Base-by-base conservation (phyloP, 2,113 vertebrate genomes). In the Phalacrocorax aristotelis region DNA sequence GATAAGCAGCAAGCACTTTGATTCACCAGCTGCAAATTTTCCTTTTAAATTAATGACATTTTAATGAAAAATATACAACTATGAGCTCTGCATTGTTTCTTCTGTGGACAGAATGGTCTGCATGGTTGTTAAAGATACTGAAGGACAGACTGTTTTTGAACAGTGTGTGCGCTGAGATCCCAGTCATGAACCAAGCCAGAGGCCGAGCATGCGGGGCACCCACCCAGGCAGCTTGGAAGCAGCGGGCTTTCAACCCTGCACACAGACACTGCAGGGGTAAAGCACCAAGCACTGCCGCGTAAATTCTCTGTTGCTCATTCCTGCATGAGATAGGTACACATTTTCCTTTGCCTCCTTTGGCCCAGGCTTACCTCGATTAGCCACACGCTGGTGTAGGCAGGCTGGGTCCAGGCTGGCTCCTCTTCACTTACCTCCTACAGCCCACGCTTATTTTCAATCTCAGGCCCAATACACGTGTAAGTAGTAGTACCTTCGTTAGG, bases 201-300 rank as follows among this genome's bases (percentile, higher is more conserved):
- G 8, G 40, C 16, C 0, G 2, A 49, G 46, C 5, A 2, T 7
- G 17, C 1, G 1, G 26, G 19, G 23, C 32, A 58, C 13, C 34
- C 71, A 49, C 52, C 27, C 36, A 3, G 21, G 60, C 27, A 15
- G 7, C 46, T 57, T 29, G 52, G 40, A 42, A 72, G 58, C 65
- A 19, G 11, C 7, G 34, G 25, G 32, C 46, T 61, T 61, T 21
- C 58, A 29, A 7, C 25, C 6, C 40, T 66, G n/a, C 32, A 21
- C 12, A 8, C 1, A 0, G 34, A 34, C 15, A 7, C 32, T 15
- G 22, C 46, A 29, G n/a, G 9, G 19, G 15, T 49, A 15, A 54
- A 68, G 13, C n/a, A 49, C 40, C 6, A 5, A 46, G 11, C 12
- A 1, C 40, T 20, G 16, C 23, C 49, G 6, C 0, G 0, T 57